These are phyloP conservation scores for Scaptomyza cyrtandrae DNA, from an alignment of 2,888 invertebrate genomes.

Conservation along the genomic window DNA sequence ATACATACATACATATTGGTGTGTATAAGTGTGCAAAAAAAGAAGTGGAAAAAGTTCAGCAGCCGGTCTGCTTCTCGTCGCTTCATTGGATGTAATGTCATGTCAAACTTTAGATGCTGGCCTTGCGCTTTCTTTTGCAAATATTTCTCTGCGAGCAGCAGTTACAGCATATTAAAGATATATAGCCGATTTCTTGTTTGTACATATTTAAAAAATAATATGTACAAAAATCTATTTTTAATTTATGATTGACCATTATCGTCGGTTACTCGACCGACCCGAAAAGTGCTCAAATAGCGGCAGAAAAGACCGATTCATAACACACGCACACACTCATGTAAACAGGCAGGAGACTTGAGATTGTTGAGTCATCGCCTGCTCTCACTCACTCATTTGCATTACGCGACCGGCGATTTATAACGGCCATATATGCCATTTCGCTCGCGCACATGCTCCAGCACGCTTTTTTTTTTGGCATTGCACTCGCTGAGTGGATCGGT, in stretches of 20 bases:
- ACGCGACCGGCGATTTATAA: constrained; percentile 68
- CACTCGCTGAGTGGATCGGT: constrained; percentile 52
- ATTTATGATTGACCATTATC: constrained; percentile 68
- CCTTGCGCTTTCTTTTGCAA: constrained; percentile 27
- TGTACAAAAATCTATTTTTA: constrained; percentile 69
- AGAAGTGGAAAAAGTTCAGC: constrained; percentile 61
- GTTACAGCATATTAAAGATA: constrained; percentile 15
- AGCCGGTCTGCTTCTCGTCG: constrained; percentile 60
- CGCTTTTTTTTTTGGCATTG: constrained; percentile 52
- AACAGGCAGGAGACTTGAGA: constrained; percentile 45
- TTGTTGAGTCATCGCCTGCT: constrained; percentile 75
- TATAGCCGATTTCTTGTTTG: constrained; percentile 21
- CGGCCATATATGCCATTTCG: constrained; percentile 67
- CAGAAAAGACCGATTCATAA: constrained; percentile 67
- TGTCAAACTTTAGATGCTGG: constrained; percentile 35
- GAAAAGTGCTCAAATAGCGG: constrained; percentile 52
- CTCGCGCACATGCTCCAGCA: constrained; percentile 62
- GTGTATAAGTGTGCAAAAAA: constrained; percentile 62
- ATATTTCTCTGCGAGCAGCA: constrained; percentile 6
- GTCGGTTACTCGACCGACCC: constrained; percentile 70
- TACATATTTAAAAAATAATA: constrained; percentile 35
- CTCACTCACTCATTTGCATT: constrained; percentile 79
- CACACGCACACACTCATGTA: constrained; percentile 23
- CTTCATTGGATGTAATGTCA: constrained; percentile 43
- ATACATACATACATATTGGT: constrained; percentile 13